Percentiles rank a stretch among this genome's conserved stretches.
phyloP scores from a whole-genome alignment of 2,888 invertebrate species.

The Microctonus hyperodae region DNA sequence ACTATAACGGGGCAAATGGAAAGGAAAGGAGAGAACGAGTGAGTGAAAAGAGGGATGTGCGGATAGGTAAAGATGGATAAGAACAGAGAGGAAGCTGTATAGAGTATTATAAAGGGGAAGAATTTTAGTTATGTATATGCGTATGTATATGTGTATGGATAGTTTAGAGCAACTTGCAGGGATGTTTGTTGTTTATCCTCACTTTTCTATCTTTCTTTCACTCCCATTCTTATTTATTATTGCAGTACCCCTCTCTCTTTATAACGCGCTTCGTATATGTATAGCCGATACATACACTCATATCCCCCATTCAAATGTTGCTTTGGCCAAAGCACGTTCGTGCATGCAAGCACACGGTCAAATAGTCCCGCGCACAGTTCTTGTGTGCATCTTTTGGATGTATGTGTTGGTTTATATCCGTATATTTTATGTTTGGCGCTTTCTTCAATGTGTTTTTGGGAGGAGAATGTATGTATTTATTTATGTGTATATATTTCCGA shows the following conservation, averaged over 20 bases:
- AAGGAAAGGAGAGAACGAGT: not conserved
- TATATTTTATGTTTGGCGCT: no score
- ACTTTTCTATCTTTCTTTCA: not conserved
- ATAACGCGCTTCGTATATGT: not conserved
- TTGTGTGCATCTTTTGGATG: not conserved
- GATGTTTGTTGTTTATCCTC: not conserved
- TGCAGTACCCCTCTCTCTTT: not conserved
- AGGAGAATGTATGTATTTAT: no score
- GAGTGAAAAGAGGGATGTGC: not conserved
- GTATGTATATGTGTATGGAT: not conserved
- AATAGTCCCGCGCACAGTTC: constrained; percentile 16
- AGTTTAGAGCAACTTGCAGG: not conserved
- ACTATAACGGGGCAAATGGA: constrained; percentile 20
- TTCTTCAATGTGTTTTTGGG: no score
- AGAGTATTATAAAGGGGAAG: no score
- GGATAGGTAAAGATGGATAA: constrained; percentile 31
- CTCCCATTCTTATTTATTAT: not conserved
- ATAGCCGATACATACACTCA: constrained; percentile 2
- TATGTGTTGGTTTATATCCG: not conserved
- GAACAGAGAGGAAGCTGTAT: constrained; percentile 14
- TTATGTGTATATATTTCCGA: no score
- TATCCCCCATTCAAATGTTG: not conserved
- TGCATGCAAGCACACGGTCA: constrained; percentile 8
- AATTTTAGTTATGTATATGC: no score
- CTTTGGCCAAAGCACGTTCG: not conserved